Conservation (phyloP, 2,797 vertebrate genomes). For the Tiaroga cobitis region DNA sequence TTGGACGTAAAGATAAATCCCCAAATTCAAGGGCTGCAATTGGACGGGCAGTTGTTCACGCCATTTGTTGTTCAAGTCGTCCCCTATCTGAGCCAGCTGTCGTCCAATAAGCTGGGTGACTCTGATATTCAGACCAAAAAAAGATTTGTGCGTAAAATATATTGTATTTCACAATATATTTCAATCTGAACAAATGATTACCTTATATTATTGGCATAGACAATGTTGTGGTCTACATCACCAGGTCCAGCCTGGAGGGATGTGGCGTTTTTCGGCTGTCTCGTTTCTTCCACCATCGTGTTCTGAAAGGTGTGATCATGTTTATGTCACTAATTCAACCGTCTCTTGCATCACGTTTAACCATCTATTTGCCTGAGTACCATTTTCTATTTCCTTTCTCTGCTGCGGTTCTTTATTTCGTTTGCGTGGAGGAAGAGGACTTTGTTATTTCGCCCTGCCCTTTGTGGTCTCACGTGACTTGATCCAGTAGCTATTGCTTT, state of each 20-base stretch:
- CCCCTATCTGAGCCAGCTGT: conserved; percentile 88
- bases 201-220: conserved; percentile 69
- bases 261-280: conserved; percentile 56
- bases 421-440: conserved; percentile 24
- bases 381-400: conserved; percentile 12
- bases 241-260: conserved; percentile 79
- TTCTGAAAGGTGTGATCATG: conserved; percentile 61
- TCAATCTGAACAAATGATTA: conserved; percentile 52
- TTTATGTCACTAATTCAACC: conserved; percentile 12
- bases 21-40: conserved; percentile 57
- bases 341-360: conserved; percentile 17
- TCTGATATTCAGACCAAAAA: conserved; percentile 60
- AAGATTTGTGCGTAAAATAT: neutral
- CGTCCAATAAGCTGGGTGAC: conserved; percentile 75
- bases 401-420: neutral
- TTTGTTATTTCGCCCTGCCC: conserved; percentile 43
- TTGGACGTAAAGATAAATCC: conserved; percentile 65
- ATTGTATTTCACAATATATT: neutral
- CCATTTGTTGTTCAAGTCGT: conserved; percentile 78
- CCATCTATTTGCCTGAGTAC: conserved; percentile 13
- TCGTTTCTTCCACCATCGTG: conserved; percentile 78
- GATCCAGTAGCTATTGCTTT: conserved; percentile 53
- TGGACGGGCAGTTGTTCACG: conserved; percentile 53
- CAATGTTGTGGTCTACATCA: conserved; percentile 62
- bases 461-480: conserved; percentile 38